Base-by-base conservation (phyloP, 1,140 invertebrate genomes). In the Vollenhovia emeryi region DNA sequence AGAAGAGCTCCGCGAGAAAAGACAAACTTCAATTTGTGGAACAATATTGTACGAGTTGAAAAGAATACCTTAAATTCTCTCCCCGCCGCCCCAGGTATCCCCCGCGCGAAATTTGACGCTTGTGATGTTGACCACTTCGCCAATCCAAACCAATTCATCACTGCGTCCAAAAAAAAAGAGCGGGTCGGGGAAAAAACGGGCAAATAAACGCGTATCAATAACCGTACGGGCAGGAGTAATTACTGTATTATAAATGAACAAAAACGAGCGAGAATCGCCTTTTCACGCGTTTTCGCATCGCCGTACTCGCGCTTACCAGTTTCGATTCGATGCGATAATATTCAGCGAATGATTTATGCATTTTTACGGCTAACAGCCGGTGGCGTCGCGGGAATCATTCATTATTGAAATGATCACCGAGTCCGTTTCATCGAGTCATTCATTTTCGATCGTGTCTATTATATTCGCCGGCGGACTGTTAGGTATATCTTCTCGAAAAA, bases 141-240 rank as follows among this genome's bases (percentile, higher is more conserved):
- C 40, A 11, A 52, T 52, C 13, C 21, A 24, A 64, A 11, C 5
- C 43, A 15, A 45, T 69, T 80, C 55, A 80, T 80, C 43, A 59
- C 11, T 11, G 36, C 21, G 5, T 71, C 5, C n/a, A n/a, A 30
- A n/a, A 30, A 66, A 21, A 76, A 45, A 6, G 6, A 79, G n/a
- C n/a, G n/a, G n/a, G 13, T 64, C n/a, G 21, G n/a, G n/a, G 27
- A 59, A 79, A 55, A 69, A 48, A 79, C 21, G 9, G 11, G 11
- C 48, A 33, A 82, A 69, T 69, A 80, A 71, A 80, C 27, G 59
- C 40, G 13, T 33, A 64, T 64, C 30, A 24, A 62, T 52, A 57
- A 43, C n/a, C 66, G 1, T 30, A 57, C 13, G 21, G 13, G 48
- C 64, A 24, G 59, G 7, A 43, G 18, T 45, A 68, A 52, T 79